Evolutionary conservation across 2,113 vertebrate species (phyloP).

Genomic region (Eudorcas thomsonii): DNA sequence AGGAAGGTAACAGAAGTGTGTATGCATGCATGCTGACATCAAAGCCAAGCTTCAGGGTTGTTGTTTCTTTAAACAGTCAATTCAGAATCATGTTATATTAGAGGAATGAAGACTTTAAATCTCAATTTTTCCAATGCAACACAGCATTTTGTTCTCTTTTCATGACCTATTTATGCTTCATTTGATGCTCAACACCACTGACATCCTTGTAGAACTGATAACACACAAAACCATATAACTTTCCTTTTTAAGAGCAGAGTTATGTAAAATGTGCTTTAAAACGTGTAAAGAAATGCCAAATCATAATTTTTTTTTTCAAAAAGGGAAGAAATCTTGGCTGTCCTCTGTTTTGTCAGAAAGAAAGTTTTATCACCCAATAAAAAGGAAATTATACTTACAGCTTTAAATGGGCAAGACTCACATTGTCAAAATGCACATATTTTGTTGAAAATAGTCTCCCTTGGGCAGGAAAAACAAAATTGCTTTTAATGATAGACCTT

Average conservation of each 20-base stretch:
- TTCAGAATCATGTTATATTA: conserved; percentile 3
- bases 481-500: conserved; percentile 70
- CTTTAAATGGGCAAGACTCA: conserved; percentile 53
- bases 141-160: conserved; percentile 9
- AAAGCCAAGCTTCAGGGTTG: neutral
- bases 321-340: neutral
- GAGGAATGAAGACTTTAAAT: neutral
- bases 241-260: neutral
- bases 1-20: neutral
- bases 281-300: conserved; percentile 53
- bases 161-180: conserved; percentile 44
- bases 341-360: conserved; percentile 55
- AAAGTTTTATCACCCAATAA: conserved; percentile 64
- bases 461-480: conserved; percentile 58
- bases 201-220: neutral
- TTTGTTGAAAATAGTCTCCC: conserved; percentile 61
- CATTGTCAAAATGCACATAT: conserved; percentile 8
- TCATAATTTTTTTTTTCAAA: conserved; percentile 57
- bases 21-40: neutral
- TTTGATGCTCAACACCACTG: conserved; percentile 4
- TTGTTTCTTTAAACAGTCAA: neutral
- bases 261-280: conserved; percentile 23
- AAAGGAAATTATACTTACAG: conserved; percentile 54
- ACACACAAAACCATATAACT: neutral
- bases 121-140: conserved; percentile 18